A percentile compares a stretch with the other conserved stretches of the same genome.
Conservation (phyloP, 2,113 vertebrate species). For the Delphinapterus leucas region DNA sequence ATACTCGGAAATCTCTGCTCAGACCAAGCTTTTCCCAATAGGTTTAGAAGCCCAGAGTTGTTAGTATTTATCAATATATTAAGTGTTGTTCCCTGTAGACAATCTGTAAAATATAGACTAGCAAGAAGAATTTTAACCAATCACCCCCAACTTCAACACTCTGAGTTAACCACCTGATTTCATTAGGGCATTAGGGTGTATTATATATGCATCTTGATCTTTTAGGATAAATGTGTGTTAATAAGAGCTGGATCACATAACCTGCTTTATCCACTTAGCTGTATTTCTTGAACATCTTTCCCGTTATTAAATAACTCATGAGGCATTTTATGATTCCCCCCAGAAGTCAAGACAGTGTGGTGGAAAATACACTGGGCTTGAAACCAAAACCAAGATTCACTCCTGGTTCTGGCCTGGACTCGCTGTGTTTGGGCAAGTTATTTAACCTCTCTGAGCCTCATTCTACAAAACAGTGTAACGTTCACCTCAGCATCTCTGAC, state of each 20-base stretch:
- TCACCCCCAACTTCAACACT: background rate
- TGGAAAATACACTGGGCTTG: background rate
- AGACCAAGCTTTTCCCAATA: background rate
- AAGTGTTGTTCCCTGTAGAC: background rate
- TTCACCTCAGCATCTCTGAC: background rate
- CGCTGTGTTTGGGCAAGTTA: background rate
- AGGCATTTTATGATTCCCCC: background rate
- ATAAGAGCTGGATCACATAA: background rate
- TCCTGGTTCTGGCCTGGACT: background rate
- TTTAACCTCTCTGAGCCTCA: background rate
- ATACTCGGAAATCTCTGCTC: background rate
- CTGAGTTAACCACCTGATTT: background rate
- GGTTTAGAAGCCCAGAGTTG: background rate
- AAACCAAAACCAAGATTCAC: background rate
- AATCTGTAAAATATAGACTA: background rate
- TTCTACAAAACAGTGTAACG: background rate
- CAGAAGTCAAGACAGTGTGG: background rate
- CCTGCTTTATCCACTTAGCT: background rate
- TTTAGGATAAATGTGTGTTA: background rate
- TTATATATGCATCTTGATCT: background rate
- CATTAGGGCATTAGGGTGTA: background rate
- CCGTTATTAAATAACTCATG: slow-evolving; percentile 33
- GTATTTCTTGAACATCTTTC: background rate
- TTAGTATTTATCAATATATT: background rate
- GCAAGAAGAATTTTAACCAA: background rate